Evolutionary conservation across 1,140 invertebrate genomes (phyloP), one percentile per base, ranked within the genome.

Genomic region (Drosophila nebulosa): DNA sequence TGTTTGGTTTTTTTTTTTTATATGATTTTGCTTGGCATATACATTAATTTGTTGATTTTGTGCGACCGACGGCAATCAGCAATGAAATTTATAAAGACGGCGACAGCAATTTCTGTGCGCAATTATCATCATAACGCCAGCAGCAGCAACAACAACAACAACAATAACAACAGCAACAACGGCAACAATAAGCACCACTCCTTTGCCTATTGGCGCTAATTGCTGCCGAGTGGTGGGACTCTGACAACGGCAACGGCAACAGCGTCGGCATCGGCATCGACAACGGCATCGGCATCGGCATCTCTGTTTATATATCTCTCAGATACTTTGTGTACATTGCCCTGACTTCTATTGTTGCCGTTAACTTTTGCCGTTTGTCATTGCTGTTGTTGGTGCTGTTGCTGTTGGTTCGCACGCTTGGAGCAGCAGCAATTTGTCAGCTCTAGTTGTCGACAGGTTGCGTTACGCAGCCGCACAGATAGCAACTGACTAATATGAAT

Each of bases 11-110:
- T 46, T 64, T 35, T 14, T 46, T 62, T 62, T 62, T 71, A 72
- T 83, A 74, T 79, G 79, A 83, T 79, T 81, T 72, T 63, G 75
- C 76, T 64, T 76, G 79, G 75, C 67, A 73, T 83, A 79, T 62
- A 58, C 79, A 84, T 83, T 83, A 83, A 83, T 77, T 74, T 84
- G 80, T 80, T 85, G 74, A 77, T 80, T 84, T 75, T 66, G 64
- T 66, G 64, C 65, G 74, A 67, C 79, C 81, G 80, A 66, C 80
- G 80, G 80, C 81, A 86, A 85, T 77, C 77, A 76, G 73, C 80
- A 78, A 80, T 74, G 66, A 74, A 83, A 79, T 85, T 86, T 74
- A 78, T 81, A 78, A 46, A 74, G 74, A 74, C 66, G 75, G 50
- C 74, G 65, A 67, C 70, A 78, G 69, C 74, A 52, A 64, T 60